Base-by-base conservation (phyloP, 53 echinoderm and acorn worm genomes). In the Holothuria leucospilota region DNA sequence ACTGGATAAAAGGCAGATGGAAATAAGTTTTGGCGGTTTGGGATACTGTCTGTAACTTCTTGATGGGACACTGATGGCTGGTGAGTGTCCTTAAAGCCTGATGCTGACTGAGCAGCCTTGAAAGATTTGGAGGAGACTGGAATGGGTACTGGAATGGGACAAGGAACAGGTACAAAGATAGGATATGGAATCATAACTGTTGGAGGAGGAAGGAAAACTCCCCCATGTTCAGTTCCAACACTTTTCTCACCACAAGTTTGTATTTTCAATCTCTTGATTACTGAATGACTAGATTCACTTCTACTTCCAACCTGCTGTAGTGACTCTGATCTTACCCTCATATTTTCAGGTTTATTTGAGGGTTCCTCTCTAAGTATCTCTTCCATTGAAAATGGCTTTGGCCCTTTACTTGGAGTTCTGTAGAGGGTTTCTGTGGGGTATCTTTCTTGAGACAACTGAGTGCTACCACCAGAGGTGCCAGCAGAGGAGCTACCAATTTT, bases 181-280 rank as follows among this genome's bases (percentile, higher is more conserved):
- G 98, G 98, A 67, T 98, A 93, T 10, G 98, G 98, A 49, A 98
- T 92, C 90, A 98, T 93, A 21, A 98, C 90, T 34, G 98, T 98
- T 23, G 91, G 87, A 9, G 95, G 98, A 41, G 95, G 98, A 28
- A 98, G 81, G 42, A 88, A 40, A 81, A 68, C 80, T 28, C 63
- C 84, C 15, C 59, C 84, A 21, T 38, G 15, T 56, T 56, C 56
- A 56, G 56, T 56, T 56, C 56, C 18, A 16, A 16, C 56, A 56
- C 3, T 52, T 77, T 52, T 24, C 58, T 28, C 27, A 30, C 53
- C 24, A 56, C 56, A 56, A 28, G 3, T 77, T 77, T 77, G 41
- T 1, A 59, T 28, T 77, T 29, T 49, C 7, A 14, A 15, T 77
- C 77, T 29, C 7, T 77, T 46, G 20, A 21, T 42, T 46, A 28